phyloP scores from a whole-genome alignment of 2,797 vertebrate genomes.

The Cyprinodon diabolis region DNA sequence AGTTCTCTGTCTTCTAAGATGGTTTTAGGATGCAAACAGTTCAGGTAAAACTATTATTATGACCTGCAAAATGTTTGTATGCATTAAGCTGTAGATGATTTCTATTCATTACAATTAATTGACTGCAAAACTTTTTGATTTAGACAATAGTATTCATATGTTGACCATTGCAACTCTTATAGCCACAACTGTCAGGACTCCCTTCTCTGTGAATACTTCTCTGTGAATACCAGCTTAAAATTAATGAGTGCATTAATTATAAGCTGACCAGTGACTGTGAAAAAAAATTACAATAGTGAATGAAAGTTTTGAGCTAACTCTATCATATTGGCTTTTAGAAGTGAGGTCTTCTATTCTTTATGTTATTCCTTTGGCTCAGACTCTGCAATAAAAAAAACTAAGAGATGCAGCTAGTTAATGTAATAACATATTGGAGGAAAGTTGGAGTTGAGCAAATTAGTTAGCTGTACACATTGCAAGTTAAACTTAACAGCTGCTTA shows the following conservation, averaged over 20 bases:
- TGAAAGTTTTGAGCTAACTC: neutral
- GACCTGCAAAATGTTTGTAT: neutral
- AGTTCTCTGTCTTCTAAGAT: neutral
- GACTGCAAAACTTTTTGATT: neutral
- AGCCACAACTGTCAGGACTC: neutral
- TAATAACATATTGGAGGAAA: neutral
- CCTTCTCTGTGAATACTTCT: neutral
- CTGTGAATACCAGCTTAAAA: no score
- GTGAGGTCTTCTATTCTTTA: neutral
- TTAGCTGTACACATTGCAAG: no score
- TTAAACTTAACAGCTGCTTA: neutral
- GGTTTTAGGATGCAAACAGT: neutral
- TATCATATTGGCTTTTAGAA: neutral
- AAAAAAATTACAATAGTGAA: neutral
- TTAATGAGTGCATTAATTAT: no score
- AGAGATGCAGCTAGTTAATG: neutral
- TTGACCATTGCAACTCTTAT: neutral
- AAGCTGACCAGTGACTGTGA: neutral
- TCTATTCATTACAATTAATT: neutral
- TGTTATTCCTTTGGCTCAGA: neutral
- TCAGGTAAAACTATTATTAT: neutral
- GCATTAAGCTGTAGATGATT: neutral
- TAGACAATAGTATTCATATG: neutral
- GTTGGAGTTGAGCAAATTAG: no score
- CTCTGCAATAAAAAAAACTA: neutral